Evolutionary conservation across 1,140 invertebrate genomes (phyloP).

Genomic region (Hycleus cichorii): DNA sequence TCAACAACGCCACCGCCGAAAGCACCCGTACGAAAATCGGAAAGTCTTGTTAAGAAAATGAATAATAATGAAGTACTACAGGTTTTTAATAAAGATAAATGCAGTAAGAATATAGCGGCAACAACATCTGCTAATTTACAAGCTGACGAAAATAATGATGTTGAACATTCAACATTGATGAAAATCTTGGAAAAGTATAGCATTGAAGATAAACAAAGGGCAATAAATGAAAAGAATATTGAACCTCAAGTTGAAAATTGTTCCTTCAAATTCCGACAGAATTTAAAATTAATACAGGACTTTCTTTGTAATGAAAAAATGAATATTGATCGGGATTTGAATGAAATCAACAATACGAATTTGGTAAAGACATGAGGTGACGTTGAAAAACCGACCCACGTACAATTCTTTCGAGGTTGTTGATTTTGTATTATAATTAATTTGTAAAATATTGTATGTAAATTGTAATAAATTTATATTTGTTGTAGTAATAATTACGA

Average conservation of each 20-base stretch:
- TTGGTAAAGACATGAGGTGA: constrained; percentile 4
- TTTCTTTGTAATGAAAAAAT: constrained; percentile 27
- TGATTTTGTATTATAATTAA: neutral
- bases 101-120: constrained; percentile 29
- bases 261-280: constrained; percentile 21
- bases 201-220: constrained; percentile 24
- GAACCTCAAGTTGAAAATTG: constrained; percentile 4
- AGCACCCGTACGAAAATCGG: constrained; percentile 28
- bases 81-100: constrained; percentile 17
- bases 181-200: constrained; percentile 34
- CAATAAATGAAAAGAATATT: neutral
- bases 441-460: neutral
- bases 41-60: constrained; percentile 36
- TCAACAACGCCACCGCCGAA: constrained; percentile 14
- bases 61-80: constrained; percentile 21
- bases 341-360: constrained; percentile 1
- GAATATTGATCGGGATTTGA: constrained; percentile 8
- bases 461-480: neutral
- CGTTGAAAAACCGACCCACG: neutral
- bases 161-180: constrained; percentile 35
- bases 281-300: constrained; percentile 20
- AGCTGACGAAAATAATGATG: constrained; percentile 16
- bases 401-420: constrained; percentile 9
- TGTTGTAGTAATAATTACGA: neutral
- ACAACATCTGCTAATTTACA: constrained; percentile 22